Percentiles rank a stretch among this genome's conserved stretches.
These are phyloP conservation scores for Apodemia hepburni DNA, from an alignment of 2,888 invertebrate genomes.

Conservation along the genomic window DNA sequence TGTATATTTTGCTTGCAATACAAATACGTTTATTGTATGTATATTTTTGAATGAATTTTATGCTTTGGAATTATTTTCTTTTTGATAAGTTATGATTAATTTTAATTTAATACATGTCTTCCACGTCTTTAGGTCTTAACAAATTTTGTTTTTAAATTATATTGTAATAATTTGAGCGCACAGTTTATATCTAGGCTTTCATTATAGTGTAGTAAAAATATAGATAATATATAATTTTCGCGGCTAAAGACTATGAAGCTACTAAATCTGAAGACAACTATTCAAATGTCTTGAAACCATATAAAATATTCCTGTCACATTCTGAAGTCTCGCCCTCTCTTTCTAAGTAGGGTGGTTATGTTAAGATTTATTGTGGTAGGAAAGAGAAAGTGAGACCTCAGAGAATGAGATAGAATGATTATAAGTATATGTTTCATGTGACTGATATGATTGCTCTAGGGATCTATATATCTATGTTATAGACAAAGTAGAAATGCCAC, in stretches of 20 bases:
- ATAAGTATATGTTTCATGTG: too few species aligned
- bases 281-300: too few species aligned
- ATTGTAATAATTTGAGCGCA: conserved; percentile 16
- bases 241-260: background rate
- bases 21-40: conserved; percentile 22
- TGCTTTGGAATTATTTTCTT: conserved; percentile 15
- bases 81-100: conserved; percentile 15
- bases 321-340: too few species aligned
- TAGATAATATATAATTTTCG: conserved; percentile 1
- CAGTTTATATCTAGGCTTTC: conserved; percentile 3
- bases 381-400: too few species aligned
- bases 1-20: conserved; percentile 23
- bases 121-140: conserved; percentile 37
- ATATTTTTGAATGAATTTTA: conserved; percentile 16
- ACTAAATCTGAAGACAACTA: too few species aligned
- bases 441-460: too few species aligned
- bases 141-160: background rate
- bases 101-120: conserved; percentile 45
- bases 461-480: too few species aligned
- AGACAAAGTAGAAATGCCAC: too few species aligned
- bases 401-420: too few species aligned
- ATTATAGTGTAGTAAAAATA: conserved; percentile 3
- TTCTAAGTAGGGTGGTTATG: too few species aligned
- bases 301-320: too few species aligned
- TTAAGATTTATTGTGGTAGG: too few species aligned